These are phyloP conservation scores for Acanthosepion esculentum DNA, from an alignment of 2,888 invertebrate species.

Conservation along the genomic window DNA sequence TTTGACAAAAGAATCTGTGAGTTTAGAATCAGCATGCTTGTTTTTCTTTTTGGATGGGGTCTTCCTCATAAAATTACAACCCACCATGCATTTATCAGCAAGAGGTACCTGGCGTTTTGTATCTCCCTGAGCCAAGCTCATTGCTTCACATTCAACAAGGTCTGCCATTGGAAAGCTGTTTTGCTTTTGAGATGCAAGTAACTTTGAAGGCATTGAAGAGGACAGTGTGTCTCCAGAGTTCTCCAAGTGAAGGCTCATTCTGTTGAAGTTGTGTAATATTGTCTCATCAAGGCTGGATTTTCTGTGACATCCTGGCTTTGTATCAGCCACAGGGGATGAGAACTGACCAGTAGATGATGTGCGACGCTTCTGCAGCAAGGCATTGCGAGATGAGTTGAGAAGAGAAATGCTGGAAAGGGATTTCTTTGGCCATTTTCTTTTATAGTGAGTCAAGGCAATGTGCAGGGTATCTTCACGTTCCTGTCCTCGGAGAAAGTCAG, in stretches of 20 bases:
- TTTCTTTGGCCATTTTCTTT: not conserved
- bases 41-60: not conserved
- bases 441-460: constrained; percentile 68
- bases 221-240: not conserved
- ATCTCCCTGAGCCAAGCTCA: not conserved
- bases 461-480: constrained; percentile 73
- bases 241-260: not conserved
- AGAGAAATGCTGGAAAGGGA: constrained; percentile 51
- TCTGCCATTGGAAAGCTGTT: not conserved
- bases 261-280: not conserved
- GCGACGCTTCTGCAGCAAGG: constrained; percentile 57
- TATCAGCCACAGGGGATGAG: constrained; percentile 61
- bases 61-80: not conserved
- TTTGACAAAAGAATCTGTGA: not conserved
- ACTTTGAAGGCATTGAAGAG: not conserved
- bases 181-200: not conserved
- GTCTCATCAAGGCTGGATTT: constrained; percentile 55
- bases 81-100: not conserved
- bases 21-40: not conserved
- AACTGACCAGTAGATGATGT: constrained; percentile 58
- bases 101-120: not conserved
- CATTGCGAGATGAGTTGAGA: constrained; percentile 57
- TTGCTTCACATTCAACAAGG: not conserved
- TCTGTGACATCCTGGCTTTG: constrained; percentile 65
- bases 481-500: constrained; percentile 71